phyloP scores from a whole-genome alignment of 2,797 vertebrate genomes.

The Anabacerthia variegaticeps region DNA sequence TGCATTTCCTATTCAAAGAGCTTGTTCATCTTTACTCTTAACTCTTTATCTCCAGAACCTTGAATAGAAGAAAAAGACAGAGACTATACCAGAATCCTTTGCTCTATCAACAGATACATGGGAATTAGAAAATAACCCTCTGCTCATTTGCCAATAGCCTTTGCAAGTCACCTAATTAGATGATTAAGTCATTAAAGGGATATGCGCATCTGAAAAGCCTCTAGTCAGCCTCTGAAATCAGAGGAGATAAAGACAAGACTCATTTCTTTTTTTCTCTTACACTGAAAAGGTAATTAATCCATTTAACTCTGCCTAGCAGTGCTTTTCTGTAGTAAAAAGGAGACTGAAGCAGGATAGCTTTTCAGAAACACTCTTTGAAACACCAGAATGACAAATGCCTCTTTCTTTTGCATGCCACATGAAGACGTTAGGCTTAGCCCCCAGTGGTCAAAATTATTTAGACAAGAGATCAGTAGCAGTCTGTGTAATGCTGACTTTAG shows the following conservation, averaged over 20 bases:
- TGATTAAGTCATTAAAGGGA: slow-evolving; percentile 94
- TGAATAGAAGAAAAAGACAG: slow-evolving; percentile 33
- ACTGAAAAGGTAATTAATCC: slow-evolving; percentile 92
- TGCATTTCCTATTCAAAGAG: slow-evolving; percentile 62
- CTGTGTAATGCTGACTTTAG: slow-evolving; percentile 57
- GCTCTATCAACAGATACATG: slow-evolving; percentile 76
- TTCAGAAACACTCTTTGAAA: slow-evolving; percentile 89
- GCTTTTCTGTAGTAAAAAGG: slow-evolving; percentile 81
- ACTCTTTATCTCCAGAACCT: slow-evolving; percentile 67
- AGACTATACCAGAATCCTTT: slow-evolving; percentile 66
- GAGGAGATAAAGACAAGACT: slow-evolving; percentile 83
- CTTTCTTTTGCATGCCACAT: slow-evolving; percentile 77
- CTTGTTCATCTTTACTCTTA: slow-evolving; percentile 71
- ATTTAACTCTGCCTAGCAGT: slow-evolving; percentile 84
- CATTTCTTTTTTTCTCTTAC: slow-evolving; percentile 68
- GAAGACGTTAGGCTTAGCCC: slow-evolving; percentile 70
- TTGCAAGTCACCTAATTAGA: slow-evolving; percentile 91
- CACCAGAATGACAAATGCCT: slow-evolving; percentile 85
- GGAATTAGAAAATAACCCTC: slow-evolving; percentile 86
- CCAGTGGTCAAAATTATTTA: slow-evolving; percentile 76
- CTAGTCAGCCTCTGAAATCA: slow-evolving; percentile 85
- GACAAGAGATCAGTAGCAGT: slow-evolving; percentile 56
- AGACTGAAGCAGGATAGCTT: slow-evolving; percentile 85
- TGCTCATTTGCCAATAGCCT: slow-evolving; percentile 82
- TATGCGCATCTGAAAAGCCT: slow-evolving; percentile 84